A percentile compares a stretch with the other conserved stretches of the same genome.
phyloP scores from a whole-genome alignment of 2,113 vertebrate genomes.

The Bubo scandiacus region DNA sequence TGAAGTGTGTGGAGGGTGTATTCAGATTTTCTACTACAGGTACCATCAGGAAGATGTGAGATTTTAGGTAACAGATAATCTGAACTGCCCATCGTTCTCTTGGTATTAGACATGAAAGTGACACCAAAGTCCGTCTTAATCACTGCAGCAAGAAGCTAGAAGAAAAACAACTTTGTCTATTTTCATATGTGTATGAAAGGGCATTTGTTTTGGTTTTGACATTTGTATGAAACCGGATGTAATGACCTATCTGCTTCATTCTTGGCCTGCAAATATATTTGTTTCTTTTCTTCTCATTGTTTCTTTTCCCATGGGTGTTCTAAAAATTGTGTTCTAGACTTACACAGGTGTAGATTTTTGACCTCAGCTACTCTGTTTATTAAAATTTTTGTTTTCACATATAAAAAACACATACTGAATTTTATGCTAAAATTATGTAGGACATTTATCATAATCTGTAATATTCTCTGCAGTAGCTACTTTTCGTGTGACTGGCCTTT shows the following conservation, averaged over 20 bases:
- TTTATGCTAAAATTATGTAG: background rate
- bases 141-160: background rate
- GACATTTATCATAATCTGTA: background rate
- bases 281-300: background rate
- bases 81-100: background rate
- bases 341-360: background rate
- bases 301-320: background rate
- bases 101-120: background rate
- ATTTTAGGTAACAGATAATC: background rate
- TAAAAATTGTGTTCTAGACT: background rate
- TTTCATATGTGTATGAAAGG: background rate
- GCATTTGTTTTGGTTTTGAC: background rate
- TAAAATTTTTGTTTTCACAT: background rate
- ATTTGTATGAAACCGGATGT: background rate
- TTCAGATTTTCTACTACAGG: background rate
- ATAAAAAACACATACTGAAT: background rate
- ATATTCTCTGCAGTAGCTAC: background rate
- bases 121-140: background rate
- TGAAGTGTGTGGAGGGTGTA: rapidly evolving
- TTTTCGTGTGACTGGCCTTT: background rate
- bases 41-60: background rate
- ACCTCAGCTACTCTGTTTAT: background rate
- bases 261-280: background rate
- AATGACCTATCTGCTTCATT: background rate
- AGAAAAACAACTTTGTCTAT: background rate